These are phyloP conservation scores for Protonemura montana DNA, from an alignment of 2,888 invertebrate genomes.

Conservation along the genomic window DNA sequence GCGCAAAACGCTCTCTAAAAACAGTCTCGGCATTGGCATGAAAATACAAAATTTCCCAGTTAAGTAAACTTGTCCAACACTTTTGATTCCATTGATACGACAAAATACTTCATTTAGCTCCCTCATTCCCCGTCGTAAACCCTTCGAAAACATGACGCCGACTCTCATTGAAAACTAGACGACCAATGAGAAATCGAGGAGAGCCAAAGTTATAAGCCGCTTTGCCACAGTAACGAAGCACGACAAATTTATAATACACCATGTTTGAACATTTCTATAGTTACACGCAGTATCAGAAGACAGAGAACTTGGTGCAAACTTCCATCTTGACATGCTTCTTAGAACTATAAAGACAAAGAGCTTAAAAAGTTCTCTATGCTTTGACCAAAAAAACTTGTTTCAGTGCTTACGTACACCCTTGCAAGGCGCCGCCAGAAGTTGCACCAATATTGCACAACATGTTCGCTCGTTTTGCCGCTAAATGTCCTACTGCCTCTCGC, in stretches of 20 bases:
- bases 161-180: neutral
- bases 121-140: neutral
- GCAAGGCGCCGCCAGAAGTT: neutral
- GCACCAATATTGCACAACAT: neutral
- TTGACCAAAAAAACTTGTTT: neutral
- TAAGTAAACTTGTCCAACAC: neutral
- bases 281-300: neutral
- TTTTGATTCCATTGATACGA: neutral
- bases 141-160: conserved; percentile 4
- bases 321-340: conserved; percentile 24
- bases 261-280: conserved; percentile 27
- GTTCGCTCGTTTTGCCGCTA: too few relatives aligned
- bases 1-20: neutral
- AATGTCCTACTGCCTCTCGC: neutral
- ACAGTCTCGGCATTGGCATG: neutral
- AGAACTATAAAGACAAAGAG: conserved; percentile 19
- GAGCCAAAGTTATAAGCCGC: conserved; percentile 29
- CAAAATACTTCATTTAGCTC: neutral
- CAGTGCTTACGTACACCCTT: neutral
- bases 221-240: conserved; percentile 21
- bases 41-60: neutral
- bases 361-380: conserved; percentile 27
- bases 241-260: conserved; percentile 30
- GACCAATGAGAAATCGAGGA: conserved; percentile 13
- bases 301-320: conserved; percentile 9